Base-by-base conservation (phyloP, 2,113 vertebrate genomes). In the Podiceps cristatus region DNA sequence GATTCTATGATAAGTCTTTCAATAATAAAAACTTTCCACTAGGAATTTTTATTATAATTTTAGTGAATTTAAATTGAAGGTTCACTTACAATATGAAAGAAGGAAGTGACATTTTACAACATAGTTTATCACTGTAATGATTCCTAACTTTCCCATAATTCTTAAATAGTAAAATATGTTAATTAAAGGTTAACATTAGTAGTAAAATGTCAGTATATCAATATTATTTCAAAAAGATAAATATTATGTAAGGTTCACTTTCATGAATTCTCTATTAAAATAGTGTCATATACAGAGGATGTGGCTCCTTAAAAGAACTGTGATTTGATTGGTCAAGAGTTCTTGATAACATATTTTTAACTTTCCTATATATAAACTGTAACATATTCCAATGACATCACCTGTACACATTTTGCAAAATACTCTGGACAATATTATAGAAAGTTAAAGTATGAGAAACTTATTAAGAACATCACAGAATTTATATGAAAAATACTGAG, bases 401-500 rank as follows among this genome's bases (percentile, higher is more conserved):
- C 5, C 50, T 45, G 20, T 7, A 58, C 2, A 62, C 3, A 28
- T 83, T 93, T 86, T 83, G 4, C 29, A 86, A 92, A 95, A 69
- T 60, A 35, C 12, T 68, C 27, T 62, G 5, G 8, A 79, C 1
- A 72, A 45, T 56, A 68, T 53, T 79, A 31, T 10, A n/a, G 28
- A 23, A 77, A 77, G 24, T 49, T 74, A 44, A 87, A 59, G 8
- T 59, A 47, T 4, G 4, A 66, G 28, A 89, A 77, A 64, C 5
- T 29, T 29, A 35, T 40, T 53, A 56, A 58, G 18, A 52, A 60
- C 7, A 74, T 44, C 16, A 16, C 8, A 80, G 37, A 53, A 88
- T 17, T 1, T 22, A 35, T 44, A 20, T 24, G 0, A 63, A 64
- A 84, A 72, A 42, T 5, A 20, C 0, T 75, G 9, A 45, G 9